phyloP scores from a whole-genome alignment of 2,797 vertebrate species.

The Eleutherodactylus coqui region DNA sequence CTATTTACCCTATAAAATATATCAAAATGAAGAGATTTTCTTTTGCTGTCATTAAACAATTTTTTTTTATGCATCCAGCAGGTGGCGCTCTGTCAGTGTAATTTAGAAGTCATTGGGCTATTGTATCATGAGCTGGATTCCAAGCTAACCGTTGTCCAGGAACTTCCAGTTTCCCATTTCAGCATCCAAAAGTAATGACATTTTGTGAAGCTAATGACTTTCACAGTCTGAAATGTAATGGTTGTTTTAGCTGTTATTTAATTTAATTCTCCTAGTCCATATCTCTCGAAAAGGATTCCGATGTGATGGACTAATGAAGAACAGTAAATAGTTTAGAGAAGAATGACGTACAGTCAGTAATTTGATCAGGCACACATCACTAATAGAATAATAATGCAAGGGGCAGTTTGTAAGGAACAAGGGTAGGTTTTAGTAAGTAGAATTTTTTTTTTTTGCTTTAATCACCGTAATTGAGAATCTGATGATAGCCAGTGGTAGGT shows the following conservation, averaged over 20 bases:
- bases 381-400: conserved; percentile 4
- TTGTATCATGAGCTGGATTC: background rate
- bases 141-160: conserved; percentile 6
- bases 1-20: no score
- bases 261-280: conserved; percentile 30
- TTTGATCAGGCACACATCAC: conserved; percentile 31
- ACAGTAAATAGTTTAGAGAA: conserved; percentile 32
- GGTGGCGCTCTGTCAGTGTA: conserved; percentile 34
- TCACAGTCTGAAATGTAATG: conserved; percentile 47
- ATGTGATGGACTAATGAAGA: conserved; percentile 30
- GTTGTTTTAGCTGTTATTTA: conserved; percentile 46
- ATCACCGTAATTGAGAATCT: background rate
- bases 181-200: conserved; percentile 41
- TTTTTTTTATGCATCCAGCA: conserved; percentile 10
- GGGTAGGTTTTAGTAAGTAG: conserved; percentile 2
- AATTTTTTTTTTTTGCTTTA: conserved; percentile 8
- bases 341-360: conserved; percentile 25
- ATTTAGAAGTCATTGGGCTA: background rate
- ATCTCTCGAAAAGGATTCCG: conserved; percentile 25
- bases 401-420: conserved; percentile 7
- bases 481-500: no score
- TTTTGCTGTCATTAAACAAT: background rate
- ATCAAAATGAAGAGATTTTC: no score
- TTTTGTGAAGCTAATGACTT: conserved; percentile 57
- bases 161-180: conserved; percentile 43